phyloP scores from a whole-genome alignment of 1,140 invertebrate genomes.

The Ceratina calcarata region DNA sequence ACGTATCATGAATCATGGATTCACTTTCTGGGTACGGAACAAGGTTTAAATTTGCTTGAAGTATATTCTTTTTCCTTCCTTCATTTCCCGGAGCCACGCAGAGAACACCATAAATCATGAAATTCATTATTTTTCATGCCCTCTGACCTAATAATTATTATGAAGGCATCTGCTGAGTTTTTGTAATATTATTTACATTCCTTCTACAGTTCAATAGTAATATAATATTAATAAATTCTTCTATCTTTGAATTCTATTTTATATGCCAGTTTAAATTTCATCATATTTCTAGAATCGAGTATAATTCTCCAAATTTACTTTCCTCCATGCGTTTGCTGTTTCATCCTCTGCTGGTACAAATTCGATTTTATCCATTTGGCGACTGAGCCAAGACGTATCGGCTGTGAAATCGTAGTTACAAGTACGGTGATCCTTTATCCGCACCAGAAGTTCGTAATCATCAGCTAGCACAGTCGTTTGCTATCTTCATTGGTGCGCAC shows the following conservation, averaged over 20 bases:
- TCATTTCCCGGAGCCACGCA: not conserved
- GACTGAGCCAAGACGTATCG: not conserved
- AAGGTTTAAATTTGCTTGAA: not conserved
- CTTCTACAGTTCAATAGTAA: too few relatives aligned
- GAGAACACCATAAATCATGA: not conserved
- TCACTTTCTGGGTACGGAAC: not conserved
- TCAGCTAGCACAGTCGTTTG: constrained; percentile 32
- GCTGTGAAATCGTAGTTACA: not conserved
- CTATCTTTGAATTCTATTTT: too few relatives aligned
- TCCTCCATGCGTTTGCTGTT: not conserved
- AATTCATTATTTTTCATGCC: not conserved
- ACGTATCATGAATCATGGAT: constrained; percentile 12
- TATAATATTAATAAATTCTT: too few relatives aligned
- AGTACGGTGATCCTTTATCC: constrained; percentile 23
- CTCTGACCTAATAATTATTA: too few relatives aligned
- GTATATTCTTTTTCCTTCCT: not conserved
- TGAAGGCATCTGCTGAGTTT: too few relatives aligned
- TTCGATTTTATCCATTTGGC: not conserved
- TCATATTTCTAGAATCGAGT: not conserved
- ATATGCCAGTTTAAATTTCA: not conserved
- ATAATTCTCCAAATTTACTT: not conserved
- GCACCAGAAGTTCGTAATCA: constrained; percentile 28
- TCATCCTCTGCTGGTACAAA: not conserved
- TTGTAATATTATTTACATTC: too few relatives aligned
- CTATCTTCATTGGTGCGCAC: constrained; percentile 41